A percentile compares a stretch with the other conserved stretches of the same genome.
Conservation (phyloP, 2,888 invertebrate species). For the Drosophila kuntzei region DNA sequence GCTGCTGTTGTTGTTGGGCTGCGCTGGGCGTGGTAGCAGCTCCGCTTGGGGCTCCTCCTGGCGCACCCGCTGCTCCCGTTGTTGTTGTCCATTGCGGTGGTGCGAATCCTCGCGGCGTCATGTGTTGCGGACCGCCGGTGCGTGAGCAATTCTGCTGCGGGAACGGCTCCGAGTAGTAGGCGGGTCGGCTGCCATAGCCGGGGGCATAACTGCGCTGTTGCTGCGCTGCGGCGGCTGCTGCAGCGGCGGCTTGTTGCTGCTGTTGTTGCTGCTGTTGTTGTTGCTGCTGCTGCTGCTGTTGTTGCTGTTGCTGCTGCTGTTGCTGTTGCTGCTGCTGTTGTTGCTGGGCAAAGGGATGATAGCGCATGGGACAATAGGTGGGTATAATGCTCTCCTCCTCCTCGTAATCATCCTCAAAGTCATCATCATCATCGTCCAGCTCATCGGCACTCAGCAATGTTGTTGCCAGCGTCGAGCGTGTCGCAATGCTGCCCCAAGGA, state of each 20-base stretch:
- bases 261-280: constrained; percentile 48
- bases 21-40: constrained; percentile 31
- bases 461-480: constrained; percentile 84
- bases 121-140: constrained; percentile 86
- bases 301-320: constrained; percentile 45
- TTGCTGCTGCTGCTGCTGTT: constrained; percentile 50
- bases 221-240: constrained; percentile 56
- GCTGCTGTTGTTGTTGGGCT: constrained; percentile 52
- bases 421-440: constrained; percentile 85
- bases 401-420: constrained; percentile 86
- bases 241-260: constrained; percentile 55
- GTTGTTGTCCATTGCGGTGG: constrained; percentile 76
- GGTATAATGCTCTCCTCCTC: constrained; percentile 86
- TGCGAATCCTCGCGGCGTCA: constrained; percentile 76
- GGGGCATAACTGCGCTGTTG: constrained; percentile 74
- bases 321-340: constrained; percentile 64
- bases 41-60: constrained; percentile 18
- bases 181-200: constrained; percentile 83
- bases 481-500: constrained; percentile 86
- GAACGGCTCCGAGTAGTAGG: constrained; percentile 85
- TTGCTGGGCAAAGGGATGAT: constrained; percentile 80
- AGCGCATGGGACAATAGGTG: constrained; percentile 84
- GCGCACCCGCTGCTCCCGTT: constrained; percentile 20
- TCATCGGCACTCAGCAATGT: constrained; percentile 85
- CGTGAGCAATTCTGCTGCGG: constrained; percentile 85